These are phyloP conservation scores for Petrocephalus zakoni DNA, from an alignment of 2,113 vertebrate species.

Conservation along the genomic window DNA sequence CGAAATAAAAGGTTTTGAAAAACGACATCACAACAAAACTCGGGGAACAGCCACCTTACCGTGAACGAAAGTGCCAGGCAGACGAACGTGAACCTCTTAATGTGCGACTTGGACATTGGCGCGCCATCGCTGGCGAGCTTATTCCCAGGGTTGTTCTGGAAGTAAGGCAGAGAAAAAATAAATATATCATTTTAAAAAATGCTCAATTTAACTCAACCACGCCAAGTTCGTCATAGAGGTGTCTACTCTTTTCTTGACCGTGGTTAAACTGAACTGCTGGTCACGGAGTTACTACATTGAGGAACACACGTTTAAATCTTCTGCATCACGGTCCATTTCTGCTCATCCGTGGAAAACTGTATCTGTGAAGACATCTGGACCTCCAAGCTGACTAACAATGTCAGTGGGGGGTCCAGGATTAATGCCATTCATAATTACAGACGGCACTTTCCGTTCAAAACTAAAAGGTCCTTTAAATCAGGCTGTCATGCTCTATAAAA, in stretches of 20 bases:
- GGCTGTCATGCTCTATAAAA: neutral
- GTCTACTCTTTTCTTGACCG: neutral
- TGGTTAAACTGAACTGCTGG: neutral
- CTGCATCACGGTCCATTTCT: neutral
- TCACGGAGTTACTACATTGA: neutral
- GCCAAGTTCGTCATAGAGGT: neutral
- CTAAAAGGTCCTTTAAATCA: neutral
- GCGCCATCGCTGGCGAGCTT: conserved; percentile 59
- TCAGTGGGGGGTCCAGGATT: neutral
- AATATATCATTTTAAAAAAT: too few relatives aligned
- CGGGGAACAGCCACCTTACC: conserved; percentile 56
- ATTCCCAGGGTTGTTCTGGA: conserved; percentile 80
- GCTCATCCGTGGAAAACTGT: neutral
- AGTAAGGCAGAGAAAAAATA: neutral
- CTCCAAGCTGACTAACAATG: neutral
- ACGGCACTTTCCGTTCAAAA: neutral
- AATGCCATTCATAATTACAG: neutral
- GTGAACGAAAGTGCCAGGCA: conserved; percentile 81
- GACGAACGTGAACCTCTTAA: conserved; percentile 83
- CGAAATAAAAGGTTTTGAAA: neutral
- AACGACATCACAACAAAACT: neutral
- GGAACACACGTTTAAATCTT: neutral
- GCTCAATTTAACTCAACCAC: neutral
- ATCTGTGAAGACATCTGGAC: neutral
- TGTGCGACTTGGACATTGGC: conserved; percentile 70